These are phyloP conservation scores for Nymphalis urticae DNA, from an alignment of 2,888 invertebrate genomes.

Conservation along the genomic window DNA sequence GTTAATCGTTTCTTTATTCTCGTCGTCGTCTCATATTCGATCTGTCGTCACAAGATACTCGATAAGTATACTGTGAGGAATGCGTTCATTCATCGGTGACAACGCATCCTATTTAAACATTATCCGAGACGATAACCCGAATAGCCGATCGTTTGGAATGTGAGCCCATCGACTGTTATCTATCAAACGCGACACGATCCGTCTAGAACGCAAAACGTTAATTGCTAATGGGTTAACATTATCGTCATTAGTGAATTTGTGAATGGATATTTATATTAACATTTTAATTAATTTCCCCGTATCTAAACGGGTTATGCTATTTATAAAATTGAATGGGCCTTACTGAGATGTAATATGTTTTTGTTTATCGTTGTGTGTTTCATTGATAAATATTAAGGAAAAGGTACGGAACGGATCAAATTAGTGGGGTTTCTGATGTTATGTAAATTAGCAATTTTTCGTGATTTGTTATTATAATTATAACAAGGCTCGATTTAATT, in stretches of 20 bases:
- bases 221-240: neutral
- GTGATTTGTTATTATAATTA: no score
- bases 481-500: no score
- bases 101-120: constrained; percentile 19
- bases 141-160: constrained; percentile 24
- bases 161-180: constrained; percentile 23
- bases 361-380: no score
- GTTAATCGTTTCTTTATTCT: no score
- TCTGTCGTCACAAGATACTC: neutral
- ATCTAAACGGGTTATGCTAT: neutral
- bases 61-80: constrained; percentile 1
- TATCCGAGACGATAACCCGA: constrained; percentile 20
- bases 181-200: neutral
- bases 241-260: neutral
- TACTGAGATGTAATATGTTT: no score
- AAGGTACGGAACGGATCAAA: no score
- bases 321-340: neutral
- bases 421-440: no score
- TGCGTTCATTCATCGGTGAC: constrained; percentile 17
- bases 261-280: neutral
- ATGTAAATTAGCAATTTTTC: no score
- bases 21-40: no score
- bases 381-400: no score
- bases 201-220: neutral
- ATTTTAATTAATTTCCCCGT: neutral